Conservation (phyloP, 2,113 vertebrate species). For the Calidris pugnax region DNA sequence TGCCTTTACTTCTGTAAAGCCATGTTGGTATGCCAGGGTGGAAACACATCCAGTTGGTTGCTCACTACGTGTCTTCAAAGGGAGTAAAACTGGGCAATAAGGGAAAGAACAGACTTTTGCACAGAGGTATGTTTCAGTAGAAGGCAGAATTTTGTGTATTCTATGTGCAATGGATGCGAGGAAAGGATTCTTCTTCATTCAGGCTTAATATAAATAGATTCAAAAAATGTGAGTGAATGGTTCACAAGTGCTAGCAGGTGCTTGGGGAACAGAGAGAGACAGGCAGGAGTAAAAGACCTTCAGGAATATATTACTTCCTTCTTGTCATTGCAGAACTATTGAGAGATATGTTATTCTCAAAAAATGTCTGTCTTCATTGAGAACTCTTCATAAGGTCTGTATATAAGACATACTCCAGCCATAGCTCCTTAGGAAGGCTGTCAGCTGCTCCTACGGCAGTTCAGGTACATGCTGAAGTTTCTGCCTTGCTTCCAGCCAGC, state of each 20-base stretch:
- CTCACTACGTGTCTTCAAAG: slow-evolving; percentile 2
- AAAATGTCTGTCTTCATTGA: not conserved
- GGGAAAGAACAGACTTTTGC: not conserved
- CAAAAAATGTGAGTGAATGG: not conserved
- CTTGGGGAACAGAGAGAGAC: not conserved
- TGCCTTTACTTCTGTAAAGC: slow-evolving; percentile 14
- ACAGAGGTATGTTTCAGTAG: not conserved
- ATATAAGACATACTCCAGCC: no score
- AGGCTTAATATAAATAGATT: not conserved
- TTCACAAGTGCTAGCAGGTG: not conserved
- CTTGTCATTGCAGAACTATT: not conserved
- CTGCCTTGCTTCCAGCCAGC: not conserved
- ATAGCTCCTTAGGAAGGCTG: not conserved
- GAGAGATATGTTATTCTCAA: not conserved
- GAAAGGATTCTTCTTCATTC: not conserved
- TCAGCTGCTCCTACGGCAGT: not conserved
- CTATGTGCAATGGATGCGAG: fast-evolving
- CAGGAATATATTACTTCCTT: not conserved
- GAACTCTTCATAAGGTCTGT: not conserved
- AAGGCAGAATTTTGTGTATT: not conserved
- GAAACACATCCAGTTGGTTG: not conserved
- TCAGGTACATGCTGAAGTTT: not conserved
- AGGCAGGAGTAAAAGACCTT: not conserved
- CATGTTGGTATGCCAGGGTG: not conserved
- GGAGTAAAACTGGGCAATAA: not conserved